Base-by-base conservation (phyloP, 2,113 vertebrate genomes). In the Limanda limanda region DNA sequence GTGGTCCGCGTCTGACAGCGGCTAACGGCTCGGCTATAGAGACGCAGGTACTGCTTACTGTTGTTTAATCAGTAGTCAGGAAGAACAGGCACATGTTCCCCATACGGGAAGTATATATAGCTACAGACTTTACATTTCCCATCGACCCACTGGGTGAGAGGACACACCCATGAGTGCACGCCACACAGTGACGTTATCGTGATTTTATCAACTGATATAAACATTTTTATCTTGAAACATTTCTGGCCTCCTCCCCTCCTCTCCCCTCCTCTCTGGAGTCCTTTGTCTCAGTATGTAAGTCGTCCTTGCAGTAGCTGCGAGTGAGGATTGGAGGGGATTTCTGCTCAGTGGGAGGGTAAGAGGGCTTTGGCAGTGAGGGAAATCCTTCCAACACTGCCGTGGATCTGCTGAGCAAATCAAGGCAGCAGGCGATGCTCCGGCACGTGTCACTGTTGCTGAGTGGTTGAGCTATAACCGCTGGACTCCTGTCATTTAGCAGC, bases 311-410 rank as follows among this genome's bases (percentile, higher is more conserved):
- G 85, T 72, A 81, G 66, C 71, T 76, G 74, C 45, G 55, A 80
- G 65, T 2, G 56, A 82, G 86, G 86, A 89, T 89, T 84, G 74
- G 81, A 87, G 75, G 48, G 86, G 85, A 87, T 91, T 91, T 90
- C 81, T 90, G 74, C 88, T 81, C 81, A 45, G 78, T 35, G 68
- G 88, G 88, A 84, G 86, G 83, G 77, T 85, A 85, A 79, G 70
- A 86, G 74, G 68, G 84, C 79, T 88, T 92, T 87, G 27, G 75
- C 17, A 17, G 47, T 56, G 69, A 68, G 83, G 78, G 84, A 82
- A 88, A 91, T 88, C 87, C 88, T 88, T 74, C 77, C 75, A 79
- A 69, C 78, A 70, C 74, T 71, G 80, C 72, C 5, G 72, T 12
- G 47, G 73, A 84, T 89, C 77, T 89, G 48, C 73, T 20, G 65